Evolutionary conservation across 1,140 invertebrate species (phyloP).

Genomic region (Copidosoma floridanum): DNA sequence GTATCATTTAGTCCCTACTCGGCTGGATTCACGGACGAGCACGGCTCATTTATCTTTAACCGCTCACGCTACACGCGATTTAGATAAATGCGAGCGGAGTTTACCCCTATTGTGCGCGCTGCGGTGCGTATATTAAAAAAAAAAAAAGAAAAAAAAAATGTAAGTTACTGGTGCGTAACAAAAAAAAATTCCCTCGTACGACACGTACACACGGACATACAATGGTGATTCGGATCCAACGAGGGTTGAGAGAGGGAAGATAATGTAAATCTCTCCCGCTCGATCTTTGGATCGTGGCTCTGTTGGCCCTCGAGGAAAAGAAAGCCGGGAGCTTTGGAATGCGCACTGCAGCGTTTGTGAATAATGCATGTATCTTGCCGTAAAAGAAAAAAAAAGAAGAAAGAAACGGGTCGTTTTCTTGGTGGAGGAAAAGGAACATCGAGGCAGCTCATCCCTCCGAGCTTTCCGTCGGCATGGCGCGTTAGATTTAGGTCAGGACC

Average conservation of each 20-base stretch:
- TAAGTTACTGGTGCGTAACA: neutral
- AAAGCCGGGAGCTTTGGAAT: no score
- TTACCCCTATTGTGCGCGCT: no score
- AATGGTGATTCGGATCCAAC: neutral
- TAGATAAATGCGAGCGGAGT: no score
- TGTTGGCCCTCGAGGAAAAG: no score
- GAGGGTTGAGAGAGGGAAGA: neutral
- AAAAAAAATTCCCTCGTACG: neutral
- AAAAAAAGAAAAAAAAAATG: no score
- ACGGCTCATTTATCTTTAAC: no score
- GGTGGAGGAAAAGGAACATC: no score
- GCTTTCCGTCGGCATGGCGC: neutral
- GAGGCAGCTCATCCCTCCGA: neutral
- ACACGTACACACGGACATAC: neutral
- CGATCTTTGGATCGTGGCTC: slow-evolving; percentile 22
- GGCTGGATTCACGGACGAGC: no score
- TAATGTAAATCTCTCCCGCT: neutral
- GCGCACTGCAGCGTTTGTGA: slow-evolving; percentile 28
- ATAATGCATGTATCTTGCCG: slow-evolving; percentile 21
- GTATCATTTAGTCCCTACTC: no score
- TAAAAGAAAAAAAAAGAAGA: neutral
- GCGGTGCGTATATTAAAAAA: neutral
- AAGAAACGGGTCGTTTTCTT: no score
- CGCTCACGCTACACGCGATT: no score
- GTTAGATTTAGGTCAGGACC: neutral